Conservation (phyloP, 2,797 vertebrate species). For the Knipowitschia caucasica region DNA sequence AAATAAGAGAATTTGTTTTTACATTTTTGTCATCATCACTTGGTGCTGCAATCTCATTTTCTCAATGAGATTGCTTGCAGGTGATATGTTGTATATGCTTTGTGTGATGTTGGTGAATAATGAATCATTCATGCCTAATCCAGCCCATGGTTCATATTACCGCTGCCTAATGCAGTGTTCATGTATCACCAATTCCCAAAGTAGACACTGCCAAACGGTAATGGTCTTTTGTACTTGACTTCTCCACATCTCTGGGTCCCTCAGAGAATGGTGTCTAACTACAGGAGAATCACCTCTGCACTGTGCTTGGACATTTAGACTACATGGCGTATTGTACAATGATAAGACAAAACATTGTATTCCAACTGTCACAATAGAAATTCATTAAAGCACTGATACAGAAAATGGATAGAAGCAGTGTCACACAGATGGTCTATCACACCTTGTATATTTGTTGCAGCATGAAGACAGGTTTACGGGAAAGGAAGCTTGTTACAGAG, state of each 20-base stretch:
- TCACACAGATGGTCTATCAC: too few species aligned
- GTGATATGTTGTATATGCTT: not conserved
- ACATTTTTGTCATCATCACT: too few species aligned
- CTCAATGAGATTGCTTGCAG: too few species aligned
- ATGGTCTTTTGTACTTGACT: conserved; percentile 36
- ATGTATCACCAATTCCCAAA: conserved; percentile 12
- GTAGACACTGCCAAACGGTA: conserved; percentile 22
- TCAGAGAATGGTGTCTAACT: conserved; percentile 27
- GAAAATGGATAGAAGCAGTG: too few species aligned
- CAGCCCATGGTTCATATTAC: conserved; percentile 11
- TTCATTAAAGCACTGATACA: too few species aligned
- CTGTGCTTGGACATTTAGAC: conserved; percentile 8
- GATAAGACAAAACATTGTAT: not conserved
- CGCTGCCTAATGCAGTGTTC: conserved; percentile 12
- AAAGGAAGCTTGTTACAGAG: too few species aligned
- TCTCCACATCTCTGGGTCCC: conserved; percentile 11
- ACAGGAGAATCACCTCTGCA: conserved; percentile 22
- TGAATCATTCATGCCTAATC: conserved; percentile 15
- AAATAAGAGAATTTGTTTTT: too few species aligned
- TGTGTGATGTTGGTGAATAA: conserved; percentile 1
- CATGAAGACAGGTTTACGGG: too few species aligned
- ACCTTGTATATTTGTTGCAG: too few species aligned
- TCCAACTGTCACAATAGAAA: too few species aligned
- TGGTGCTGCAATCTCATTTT: too few species aligned
- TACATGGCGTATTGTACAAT: not conserved